Base-by-base conservation (phyloP, 2,888 invertebrate species). In the Frankliniella intonsa region DNA sequence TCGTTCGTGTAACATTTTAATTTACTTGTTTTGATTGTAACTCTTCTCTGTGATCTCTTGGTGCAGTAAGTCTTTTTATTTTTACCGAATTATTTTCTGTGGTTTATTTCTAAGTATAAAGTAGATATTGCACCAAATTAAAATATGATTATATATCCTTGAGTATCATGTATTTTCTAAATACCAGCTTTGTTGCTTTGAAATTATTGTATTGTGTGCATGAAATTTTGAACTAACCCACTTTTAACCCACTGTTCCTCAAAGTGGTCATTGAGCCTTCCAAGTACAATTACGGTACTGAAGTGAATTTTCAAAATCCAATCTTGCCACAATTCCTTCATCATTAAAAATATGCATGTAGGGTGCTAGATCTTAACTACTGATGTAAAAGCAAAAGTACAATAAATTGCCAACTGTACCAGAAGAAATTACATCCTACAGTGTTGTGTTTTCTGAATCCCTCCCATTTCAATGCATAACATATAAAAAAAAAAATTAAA, bases 11-110 rank as follows among this genome's bases (percentile, higher is more conserved):
- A 12, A 9, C 69, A 76, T 1, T 76, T 22, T 76, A 76, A 22
- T 76, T 76, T 25, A 76, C 62, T 62, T 76, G 55, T 55, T 76
- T 76, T 12, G 25, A 76, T 25, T 76, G 10, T 76, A 76, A 25
- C 69, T 76, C 69, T 76, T 76, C 69, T 76, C 69, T 76, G 69
- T 76, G 69, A 76, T 76, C 69, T 76, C 69, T 76, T 25, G 69
- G 69, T 76, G 69, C 69, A 76, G 69, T 76, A 76, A 25, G 69
- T 62, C 0, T 62, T 62, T 62, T 62, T 62, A 9, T 76, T 76
- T 76, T 76, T 7, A 22, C 19, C 11, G 25, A 76, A 38, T 76
- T 76, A 25, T 12, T 76, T 76, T 76, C 69, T 76, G 25, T 76
- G 25, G 22, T 76, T 76, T 76, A 76, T 25, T 22, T 22, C 0